Conservation (phyloP, 2,888 invertebrate species). For the Lumbricus terrestris region DNA sequence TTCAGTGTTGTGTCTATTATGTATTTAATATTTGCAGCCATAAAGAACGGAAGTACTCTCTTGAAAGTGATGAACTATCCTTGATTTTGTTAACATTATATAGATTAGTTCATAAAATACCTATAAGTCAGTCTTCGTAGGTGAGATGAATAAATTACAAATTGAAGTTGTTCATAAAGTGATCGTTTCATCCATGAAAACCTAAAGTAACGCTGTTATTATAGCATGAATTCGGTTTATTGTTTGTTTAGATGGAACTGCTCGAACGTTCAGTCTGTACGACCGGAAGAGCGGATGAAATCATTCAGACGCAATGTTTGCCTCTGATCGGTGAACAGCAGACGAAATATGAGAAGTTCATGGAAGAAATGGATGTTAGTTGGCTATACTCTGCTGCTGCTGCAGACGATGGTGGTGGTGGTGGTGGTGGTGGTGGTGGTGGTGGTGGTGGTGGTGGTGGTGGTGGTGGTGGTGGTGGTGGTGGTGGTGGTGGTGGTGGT, state of each 20-base stretch:
- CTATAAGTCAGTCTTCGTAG: too few species aligned
- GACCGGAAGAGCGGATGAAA: conserved; percentile 43
- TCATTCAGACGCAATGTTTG: conserved; percentile 51
- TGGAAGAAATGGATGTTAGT: conserved; percentile 56
- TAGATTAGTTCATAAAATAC: too few species aligned
- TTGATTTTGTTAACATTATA: too few species aligned
- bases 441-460: not conserved
- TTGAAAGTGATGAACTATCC: too few species aligned
- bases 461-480: not conserved
- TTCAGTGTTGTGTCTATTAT: too few species aligned
- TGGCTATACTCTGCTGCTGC: too few species aligned
- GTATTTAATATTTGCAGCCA: too few species aligned
- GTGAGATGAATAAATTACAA: too few species aligned
- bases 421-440: not conserved
- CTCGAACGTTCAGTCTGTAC: conserved; percentile 46
- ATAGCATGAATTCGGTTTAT: not conserved
- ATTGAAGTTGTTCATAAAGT: too few species aligned
- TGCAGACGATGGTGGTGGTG: not conserved
- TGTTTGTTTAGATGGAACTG: conserved; percentile 39
- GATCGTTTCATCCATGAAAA: too few species aligned
- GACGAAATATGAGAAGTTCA: conserved; percentile 49
- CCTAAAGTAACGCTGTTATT: not conserved
- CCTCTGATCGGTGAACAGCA: conserved; percentile 56
- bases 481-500: not conserved
- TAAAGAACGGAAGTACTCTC: too few species aligned